These are phyloP conservation scores for Podarcis muralis DNA, from an alignment of 2,113 vertebrate genomes.

Conservation along the genomic window DNA sequence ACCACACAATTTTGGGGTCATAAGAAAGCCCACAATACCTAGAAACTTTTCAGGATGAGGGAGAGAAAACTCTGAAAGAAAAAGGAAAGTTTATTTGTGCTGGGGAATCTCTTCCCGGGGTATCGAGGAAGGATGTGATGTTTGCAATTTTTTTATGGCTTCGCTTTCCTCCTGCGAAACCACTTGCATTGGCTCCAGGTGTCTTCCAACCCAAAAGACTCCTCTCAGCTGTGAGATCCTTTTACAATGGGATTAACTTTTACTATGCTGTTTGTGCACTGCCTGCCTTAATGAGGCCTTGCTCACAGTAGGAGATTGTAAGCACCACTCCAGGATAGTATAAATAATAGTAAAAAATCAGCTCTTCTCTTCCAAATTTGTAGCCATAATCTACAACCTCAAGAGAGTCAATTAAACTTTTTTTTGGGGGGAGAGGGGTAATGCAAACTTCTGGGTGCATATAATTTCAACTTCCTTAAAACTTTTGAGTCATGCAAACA, in stretches of 20 bases:
- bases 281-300: conserved; percentile 8
- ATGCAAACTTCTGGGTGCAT: background rate
- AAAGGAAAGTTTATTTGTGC: background rate
- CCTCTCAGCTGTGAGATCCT: background rate
- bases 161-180: background rate
- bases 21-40: background rate
- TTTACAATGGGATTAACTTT: conserved; percentile 25
- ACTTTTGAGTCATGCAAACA: background rate
- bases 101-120: background rate
- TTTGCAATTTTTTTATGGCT: background rate
- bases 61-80: no score
- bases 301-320: background rate
- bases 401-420: background rate
- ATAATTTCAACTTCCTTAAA: background rate
- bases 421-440: background rate
- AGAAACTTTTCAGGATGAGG: background rate
- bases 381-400: background rate
- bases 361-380: background rate
- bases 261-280: background rate
- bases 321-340: background rate
- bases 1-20: background rate
- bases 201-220: background rate
- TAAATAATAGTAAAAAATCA: background rate
- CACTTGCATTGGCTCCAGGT: background rate
- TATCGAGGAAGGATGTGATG: background rate